A percentile compares a stretch with the other conserved stretches of the same genome.
phyloP scores from a whole-genome alignment of 2,888 invertebrate species.

The Smittia sp. region DNA sequence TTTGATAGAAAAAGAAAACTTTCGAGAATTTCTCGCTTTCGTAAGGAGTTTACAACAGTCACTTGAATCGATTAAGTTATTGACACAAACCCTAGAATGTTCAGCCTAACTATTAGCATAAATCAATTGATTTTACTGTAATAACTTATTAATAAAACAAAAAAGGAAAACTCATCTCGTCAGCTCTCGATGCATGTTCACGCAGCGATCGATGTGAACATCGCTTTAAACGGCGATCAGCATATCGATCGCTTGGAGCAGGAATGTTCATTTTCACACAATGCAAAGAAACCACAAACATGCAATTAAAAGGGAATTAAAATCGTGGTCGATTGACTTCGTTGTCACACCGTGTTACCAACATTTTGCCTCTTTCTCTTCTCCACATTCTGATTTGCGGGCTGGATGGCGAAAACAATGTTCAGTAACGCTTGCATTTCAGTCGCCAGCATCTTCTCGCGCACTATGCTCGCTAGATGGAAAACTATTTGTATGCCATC shows the following conservation, averaged over 20 bases:
- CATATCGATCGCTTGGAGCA: neutral
- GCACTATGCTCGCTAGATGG: neutral
- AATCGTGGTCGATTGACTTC: slow-evolving; percentile 41
- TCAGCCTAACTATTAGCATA: slow-evolving; percentile 10
- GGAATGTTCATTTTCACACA: neutral
- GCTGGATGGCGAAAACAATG: neutral
- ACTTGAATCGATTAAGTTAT: slow-evolving; percentile 1
- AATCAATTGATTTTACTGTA: slow-evolving; percentile 19
- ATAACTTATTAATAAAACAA: slow-evolving; percentile 19
- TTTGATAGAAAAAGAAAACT: no score
- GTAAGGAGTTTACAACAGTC: neutral
- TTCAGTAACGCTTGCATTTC: neutral
- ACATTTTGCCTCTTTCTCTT: slow-evolving; percentile 16
- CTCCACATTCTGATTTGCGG: neutral
- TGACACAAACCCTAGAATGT: neutral
- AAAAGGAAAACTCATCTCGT: neutral
- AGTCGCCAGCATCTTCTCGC: neutral
- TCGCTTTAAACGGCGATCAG: neutral
- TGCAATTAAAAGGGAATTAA: slow-evolving; percentile 41
- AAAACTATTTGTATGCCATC: slow-evolving; percentile 40
- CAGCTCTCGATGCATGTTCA: neutral
- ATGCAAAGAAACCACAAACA: slow-evolving; percentile 13
- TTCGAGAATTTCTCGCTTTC: neutral
- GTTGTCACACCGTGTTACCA: slow-evolving; percentile 37
- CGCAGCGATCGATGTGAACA: slow-evolving; percentile 23